Evolutionary conservation across 2,888 invertebrate genomes (phyloP).

Genomic region (Ametastegia equiseti): DNA sequence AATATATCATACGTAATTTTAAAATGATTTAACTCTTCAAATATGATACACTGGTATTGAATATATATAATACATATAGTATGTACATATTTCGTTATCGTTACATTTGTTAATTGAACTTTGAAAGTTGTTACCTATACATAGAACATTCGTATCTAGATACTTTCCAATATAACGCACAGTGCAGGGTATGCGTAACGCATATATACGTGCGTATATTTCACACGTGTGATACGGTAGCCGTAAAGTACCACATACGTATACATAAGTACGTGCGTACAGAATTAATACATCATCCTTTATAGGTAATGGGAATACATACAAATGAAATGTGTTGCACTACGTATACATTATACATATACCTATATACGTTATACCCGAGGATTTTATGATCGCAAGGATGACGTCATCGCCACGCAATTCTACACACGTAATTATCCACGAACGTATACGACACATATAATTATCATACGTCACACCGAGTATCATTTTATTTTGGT

Average conservation of each 20-base stretch:
- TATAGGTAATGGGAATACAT: not conserved
- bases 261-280: not conserved
- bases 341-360: not conserved
- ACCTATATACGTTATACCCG: not conserved
- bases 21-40: no score
- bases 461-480: no score
- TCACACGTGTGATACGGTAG: not conserved
- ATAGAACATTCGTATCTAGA: not conserved
- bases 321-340: not conserved
- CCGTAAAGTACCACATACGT: no score
- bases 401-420: constrained; percentile 30
- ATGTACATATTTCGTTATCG: not conserved
- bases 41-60: no score
- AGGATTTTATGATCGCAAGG: not conserved
- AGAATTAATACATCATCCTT: no score
- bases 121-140: not conserved
- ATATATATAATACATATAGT: no score
- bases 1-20: no score
- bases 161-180: not conserved
- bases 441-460: constrained; percentile 28
- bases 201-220: no score
- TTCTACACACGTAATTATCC: constrained; percentile 12
- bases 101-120: not conserved
- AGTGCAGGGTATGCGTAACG: not conserved
- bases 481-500: not conserved